These are phyloP conservation scores for Arvicanthis niloticus DNA, from an alignment of 2,113 vertebrate genomes.

Conservation along the genomic window DNA sequence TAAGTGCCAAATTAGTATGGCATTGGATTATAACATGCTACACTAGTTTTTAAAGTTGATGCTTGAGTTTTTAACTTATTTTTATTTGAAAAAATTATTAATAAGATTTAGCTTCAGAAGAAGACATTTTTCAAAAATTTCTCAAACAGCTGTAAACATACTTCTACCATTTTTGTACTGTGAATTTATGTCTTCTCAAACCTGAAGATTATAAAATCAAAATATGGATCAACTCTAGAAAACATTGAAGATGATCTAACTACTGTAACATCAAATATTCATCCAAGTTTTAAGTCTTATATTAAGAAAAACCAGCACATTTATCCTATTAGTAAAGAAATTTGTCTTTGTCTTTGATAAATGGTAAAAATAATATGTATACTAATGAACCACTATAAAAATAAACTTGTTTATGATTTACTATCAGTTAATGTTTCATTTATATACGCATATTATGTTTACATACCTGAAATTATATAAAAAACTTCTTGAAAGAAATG, in stretches of 20 bases:
- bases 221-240: not conserved
- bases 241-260: not conserved
- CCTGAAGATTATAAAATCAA: not conserved
- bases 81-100: not conserved
- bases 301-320: not conserved
- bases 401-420: not conserved
- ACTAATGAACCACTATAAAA: not conserved
- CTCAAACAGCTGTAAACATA: not conserved
- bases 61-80: not conserved
- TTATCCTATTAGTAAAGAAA: not conserved
- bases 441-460: not conserved
- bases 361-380: not conserved
- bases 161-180: not conserved
- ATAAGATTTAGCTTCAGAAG: not conserved
- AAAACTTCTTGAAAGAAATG: not conserved
- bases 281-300: not conserved
- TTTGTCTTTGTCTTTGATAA: not conserved
- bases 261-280: not conserved
- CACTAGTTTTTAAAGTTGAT: not conserved
- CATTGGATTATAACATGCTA: not conserved
- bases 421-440: not conserved
- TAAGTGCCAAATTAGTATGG: not conserved
- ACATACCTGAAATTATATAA: not conserved
- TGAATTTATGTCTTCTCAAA: not conserved
- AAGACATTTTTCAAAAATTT: not conserved